Base-by-base conservation (phyloP, 2,888 invertebrate species). In the Sinhomidia bicolor region DNA sequence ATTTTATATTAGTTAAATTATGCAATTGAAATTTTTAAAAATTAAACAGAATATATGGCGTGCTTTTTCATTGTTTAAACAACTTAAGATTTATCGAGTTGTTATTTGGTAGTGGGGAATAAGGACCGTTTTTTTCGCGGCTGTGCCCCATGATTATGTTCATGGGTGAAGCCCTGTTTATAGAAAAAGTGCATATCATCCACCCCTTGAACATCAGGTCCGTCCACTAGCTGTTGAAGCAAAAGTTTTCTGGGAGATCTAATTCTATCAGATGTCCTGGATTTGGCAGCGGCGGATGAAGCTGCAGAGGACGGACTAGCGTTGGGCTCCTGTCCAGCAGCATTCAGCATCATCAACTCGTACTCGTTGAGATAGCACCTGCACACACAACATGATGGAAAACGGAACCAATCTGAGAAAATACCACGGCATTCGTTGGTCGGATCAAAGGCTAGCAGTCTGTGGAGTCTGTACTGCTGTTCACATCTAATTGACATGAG, bases 361-460 rank as follows among this genome's bases (percentile, higher is more conserved):
- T 85, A 80, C 54, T 89, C 89, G 41, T 81, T 89, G 54, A 89
- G 62, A 74, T 91, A 91, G 79, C 95, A 95, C 74, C 95, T 94
- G 94, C 98, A 98, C n/a, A 98, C 96, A 93, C 98, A 98, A 93
- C 98, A 98, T 0, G 97, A 97, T 0, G 98, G 98, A 93, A 98
- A 98, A 92, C 97, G 96, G 89, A 93, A 93, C 98, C 98, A 98
- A 93, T 98, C 98, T 92, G 97, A 97, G 94, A 98, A 98, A 92
- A 98, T 98, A 12, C 98, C 98, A 60, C 97, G 96, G 93, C 98
- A 98, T 93, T 98, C 98, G 94, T 98, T 98, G 93, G 96, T 96
- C 0, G 98, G 98, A 94, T 98, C 98, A 94, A 98, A 98, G 3
- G 98, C 98, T 32, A 98, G 94, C 0, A 98, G 95, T 0, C 98